These are phyloP conservation scores for Agonopterix subpropinquella DNA, from an alignment of 2,888 invertebrate genomes.

Conservation along the genomic window DNA sequence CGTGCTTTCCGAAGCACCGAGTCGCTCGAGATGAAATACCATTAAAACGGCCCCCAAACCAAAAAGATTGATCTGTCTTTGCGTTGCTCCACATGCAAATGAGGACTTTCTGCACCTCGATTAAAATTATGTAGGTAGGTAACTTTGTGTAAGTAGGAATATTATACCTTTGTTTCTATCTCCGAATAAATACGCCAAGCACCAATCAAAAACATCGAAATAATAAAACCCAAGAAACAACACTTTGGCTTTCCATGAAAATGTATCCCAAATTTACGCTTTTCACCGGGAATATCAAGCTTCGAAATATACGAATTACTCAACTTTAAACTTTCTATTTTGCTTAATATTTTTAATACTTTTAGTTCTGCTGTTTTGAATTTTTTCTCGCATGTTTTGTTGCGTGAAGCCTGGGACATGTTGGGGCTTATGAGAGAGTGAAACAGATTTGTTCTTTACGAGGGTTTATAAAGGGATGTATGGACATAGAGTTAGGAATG, in stretches of 20 bases:
- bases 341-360: slow-evolving; percentile 47
- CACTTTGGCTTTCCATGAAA: neutral
- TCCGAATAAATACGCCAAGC: slow-evolving; percentile 30
- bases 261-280: slow-evolving; percentile 1
- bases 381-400: slow-evolving; percentile 48
- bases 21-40: too few relatives aligned
- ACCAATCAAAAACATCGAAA: slow-evolving; percentile 11
- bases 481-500: slow-evolving; percentile 20
- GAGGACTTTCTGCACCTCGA: too few relatives aligned
- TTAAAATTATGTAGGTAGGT: too few relatives aligned
- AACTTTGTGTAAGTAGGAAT: too few relatives aligned
- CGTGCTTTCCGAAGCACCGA: too few relatives aligned
- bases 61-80: too few relatives aligned
- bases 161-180: slow-evolving; percentile 21
- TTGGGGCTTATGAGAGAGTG: slow-evolving; percentile 23
- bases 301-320: slow-evolving; percentile 34
- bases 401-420: slow-evolving; percentile 32
- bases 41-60: too few relatives aligned
- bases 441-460: slow-evolving; percentile 15
- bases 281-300: slow-evolving; percentile 25
- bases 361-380: slow-evolving; percentile 52
- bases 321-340: slow-evolving; percentile 47
- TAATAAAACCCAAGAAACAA: neutral
- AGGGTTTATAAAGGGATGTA: slow-evolving; percentile 32
- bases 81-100: too few relatives aligned